Evolutionary conservation across 1,140 invertebrate genomes (phyloP).

Genomic region (Drosophila tani): DNA sequence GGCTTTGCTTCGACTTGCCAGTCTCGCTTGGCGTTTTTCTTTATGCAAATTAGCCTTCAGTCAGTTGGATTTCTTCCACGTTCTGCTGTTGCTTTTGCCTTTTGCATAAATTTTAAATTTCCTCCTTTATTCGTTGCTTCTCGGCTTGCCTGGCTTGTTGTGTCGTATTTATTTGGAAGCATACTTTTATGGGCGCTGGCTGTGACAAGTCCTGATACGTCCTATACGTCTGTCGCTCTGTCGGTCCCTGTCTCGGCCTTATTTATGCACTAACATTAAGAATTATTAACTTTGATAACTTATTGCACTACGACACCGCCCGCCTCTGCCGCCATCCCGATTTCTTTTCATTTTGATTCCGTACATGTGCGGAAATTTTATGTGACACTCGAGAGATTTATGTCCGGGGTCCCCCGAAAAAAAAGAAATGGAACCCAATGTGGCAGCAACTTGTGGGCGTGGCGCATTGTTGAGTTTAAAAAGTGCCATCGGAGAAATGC

Average conservation of each 20-base stretch:
- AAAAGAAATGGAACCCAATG: conserved; percentile 16
- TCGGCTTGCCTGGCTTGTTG: conserved; percentile 16
- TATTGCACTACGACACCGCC: conserved; percentile 64
- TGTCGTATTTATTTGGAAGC: conserved; percentile 51
- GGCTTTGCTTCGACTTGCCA: conserved; percentile 21
- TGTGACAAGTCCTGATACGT: conserved; percentile 62
- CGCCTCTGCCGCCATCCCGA: conserved; percentile 7
- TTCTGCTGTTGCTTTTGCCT: conserved; percentile 48
- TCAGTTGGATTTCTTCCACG: conserved; percentile 35
- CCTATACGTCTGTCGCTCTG: conserved; percentile 7
- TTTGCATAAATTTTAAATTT: conserved; percentile 82
- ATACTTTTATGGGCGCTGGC: conserved; percentile 65
- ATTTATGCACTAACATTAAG: conserved; percentile 84
- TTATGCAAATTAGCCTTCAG: conserved; percentile 79
- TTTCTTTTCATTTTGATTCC: conserved; percentile 78
- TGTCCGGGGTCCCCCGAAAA: conserved; percentile 29
- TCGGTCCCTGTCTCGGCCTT: conserved; percentile 39
- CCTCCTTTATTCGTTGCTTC: conserved; percentile 62
- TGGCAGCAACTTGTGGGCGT: conserved; percentile 49
- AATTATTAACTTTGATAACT: conserved; percentile 84
- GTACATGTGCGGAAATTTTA: conserved; percentile 83
- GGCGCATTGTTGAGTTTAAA: conserved; percentile 68
- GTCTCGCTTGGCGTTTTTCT: conserved; percentile 71
- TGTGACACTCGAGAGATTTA: conserved; percentile 83
- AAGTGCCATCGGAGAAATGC: conserved; percentile 55